Conservation (phyloP, 1,140 invertebrate genomes). For the Scaptomyza pallida region DNA sequence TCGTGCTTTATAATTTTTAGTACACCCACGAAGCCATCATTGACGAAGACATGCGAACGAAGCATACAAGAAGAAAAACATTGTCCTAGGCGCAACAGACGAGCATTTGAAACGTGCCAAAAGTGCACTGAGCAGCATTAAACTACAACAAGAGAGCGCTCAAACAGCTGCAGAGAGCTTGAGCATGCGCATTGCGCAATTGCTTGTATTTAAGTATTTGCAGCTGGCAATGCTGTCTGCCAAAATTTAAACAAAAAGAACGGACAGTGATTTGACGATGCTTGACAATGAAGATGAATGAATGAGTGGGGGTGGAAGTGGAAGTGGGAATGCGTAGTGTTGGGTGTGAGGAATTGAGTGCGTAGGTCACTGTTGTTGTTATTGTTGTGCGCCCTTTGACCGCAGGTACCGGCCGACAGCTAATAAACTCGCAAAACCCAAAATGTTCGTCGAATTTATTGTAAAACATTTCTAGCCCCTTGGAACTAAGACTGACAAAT, state of each 20-base stretch:
- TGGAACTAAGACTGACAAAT: conserved; percentile 75
- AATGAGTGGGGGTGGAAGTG: conserved; percentile 8
- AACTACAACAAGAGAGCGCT: conserved; percentile 15
- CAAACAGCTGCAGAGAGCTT: conserved; percentile 40
- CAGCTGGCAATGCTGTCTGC: conserved; percentile 58
- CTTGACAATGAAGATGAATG: conserved; percentile 67
- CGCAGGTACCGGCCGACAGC: conserved; percentile 68
- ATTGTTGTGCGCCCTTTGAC: conserved; percentile 58
- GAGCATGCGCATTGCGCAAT: conserved; percentile 53
- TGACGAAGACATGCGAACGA: conserved; percentile 29
- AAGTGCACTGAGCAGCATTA: conserved; percentile 38
- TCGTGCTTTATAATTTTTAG: conserved; percentile 63
- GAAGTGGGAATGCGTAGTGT: too few relatives aligned
- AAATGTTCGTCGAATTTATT: conserved; percentile 75
- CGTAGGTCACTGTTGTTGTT: conserved; percentile 3
- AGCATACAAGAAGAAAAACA: conserved; percentile 65
- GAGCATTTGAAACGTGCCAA: conserved; percentile 36
- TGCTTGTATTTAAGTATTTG: conserved; percentile 10
- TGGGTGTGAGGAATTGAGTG: conserved; percentile 1
- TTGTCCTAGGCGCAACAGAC: conserved; percentile 80
- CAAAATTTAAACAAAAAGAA: conserved; percentile 36
- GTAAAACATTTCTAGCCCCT: conserved; percentile 63
- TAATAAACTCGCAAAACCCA: conserved; percentile 70
- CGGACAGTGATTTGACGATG: conserved; percentile 64
- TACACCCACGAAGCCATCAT: conserved; percentile 35